These are phyloP conservation scores for Buphagus erythrorhynchus DNA, from an alignment of 2,797 vertebrate species.

Conservation along the genomic window DNA sequence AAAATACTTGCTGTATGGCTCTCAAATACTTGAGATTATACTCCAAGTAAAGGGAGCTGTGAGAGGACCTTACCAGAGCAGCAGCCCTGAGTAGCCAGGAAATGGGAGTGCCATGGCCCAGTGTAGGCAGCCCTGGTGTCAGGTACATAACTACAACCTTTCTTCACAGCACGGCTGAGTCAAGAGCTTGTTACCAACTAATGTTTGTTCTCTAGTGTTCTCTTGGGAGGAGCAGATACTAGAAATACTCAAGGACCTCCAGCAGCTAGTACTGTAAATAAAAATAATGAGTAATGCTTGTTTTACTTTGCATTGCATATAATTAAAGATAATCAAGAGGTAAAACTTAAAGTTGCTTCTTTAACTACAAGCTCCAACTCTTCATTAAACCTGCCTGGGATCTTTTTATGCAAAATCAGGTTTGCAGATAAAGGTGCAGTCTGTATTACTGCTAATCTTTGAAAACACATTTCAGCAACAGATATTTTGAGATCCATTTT, in stretches of 20 bases:
- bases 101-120: not conserved
- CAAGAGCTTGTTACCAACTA: not conserved
- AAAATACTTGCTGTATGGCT: not conserved
- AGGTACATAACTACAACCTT: not conserved
- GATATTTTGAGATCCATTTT: not conserved
- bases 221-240: not conserved
- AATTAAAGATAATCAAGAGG: not conserved
- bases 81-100: not conserved
- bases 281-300: not conserved
- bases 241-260: not conserved
- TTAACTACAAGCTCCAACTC: not conserved
- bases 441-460: not conserved
- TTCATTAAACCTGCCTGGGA: not conserved
- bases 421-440: not conserved
- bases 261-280: not conserved
- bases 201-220: not conserved
- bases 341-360: not conserved
- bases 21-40: not conserved
- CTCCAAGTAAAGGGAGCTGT: not conserved
- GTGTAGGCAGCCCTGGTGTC: accelerated
- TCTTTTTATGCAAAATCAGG: not conserved
- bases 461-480: not conserved
- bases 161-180: not conserved
- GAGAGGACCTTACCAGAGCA: not conserved
- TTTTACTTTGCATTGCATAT: not conserved